Conservation (phyloP, 2,113 vertebrate species). For the Triplophysa tibetana region DNA sequence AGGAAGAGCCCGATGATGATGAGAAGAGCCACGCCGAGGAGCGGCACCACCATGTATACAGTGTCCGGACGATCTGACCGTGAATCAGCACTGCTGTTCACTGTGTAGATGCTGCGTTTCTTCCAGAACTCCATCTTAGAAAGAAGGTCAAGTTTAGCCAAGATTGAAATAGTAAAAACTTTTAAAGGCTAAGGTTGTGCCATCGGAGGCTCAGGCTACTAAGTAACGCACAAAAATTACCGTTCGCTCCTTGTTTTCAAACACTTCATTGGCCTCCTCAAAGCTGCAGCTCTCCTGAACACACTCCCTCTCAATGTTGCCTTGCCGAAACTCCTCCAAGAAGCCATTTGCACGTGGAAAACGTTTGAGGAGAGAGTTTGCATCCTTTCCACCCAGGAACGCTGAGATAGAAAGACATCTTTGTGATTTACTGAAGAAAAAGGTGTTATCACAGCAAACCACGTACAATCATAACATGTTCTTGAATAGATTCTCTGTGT, state of each 20-base stretch:
- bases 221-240: slow-evolving; percentile 57
- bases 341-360: slow-evolving; percentile 83
- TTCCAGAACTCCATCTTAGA: slow-evolving; percentile 91
- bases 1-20: slow-evolving; percentile 89
- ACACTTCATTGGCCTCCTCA: slow-evolving; percentile 87
- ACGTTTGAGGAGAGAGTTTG: slow-evolving; percentile 80
- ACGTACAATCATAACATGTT: background rate
- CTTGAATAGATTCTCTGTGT: background rate
- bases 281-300: slow-evolving; percentile 87
- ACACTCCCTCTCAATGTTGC: slow-evolving; percentile 85
- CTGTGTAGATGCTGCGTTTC: slow-evolving; percentile 78
- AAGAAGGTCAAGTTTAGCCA: background rate
- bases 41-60: slow-evolving; percentile 84
- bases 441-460: background rate
- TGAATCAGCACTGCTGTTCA: slow-evolving; percentile 75
- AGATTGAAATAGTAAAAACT: background rate
- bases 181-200: background rate
- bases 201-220: background rate
- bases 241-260: slow-evolving; percentile 86
- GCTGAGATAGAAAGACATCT: slow-evolving; percentile 60
- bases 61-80: slow-evolving; percentile 74
- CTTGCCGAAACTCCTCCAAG: slow-evolving; percentile 83
- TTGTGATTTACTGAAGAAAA: background rate
- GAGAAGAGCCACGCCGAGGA: slow-evolving; percentile 85
- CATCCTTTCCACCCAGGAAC: slow-evolving; percentile 80